Percentiles rank a stretch among this genome's conserved stretches.
Conservation (phyloP, 1,140 invertebrate species). For the Lepidurus couesii region DNA sequence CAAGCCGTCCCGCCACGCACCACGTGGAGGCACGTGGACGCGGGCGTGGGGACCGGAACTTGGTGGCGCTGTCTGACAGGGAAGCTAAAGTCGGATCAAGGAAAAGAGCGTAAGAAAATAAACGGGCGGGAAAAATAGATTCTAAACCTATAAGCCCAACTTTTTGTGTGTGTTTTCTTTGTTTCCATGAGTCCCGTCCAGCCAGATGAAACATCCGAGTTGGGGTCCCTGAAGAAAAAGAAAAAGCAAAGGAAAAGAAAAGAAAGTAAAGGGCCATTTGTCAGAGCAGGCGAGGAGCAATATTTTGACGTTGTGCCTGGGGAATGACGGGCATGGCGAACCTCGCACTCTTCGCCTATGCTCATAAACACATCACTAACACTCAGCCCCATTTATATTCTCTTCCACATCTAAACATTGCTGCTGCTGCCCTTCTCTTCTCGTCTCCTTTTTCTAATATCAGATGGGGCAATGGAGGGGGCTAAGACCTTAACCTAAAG, state of each 20-base stretch:
- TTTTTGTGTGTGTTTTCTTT: no score
- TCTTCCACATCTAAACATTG: neutral
- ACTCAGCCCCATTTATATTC: slow-evolving; percentile 15
- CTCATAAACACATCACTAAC: slow-evolving; percentile 22
- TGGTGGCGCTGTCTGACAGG: no score
- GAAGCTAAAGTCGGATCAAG: no score
- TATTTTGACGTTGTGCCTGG: slow-evolving; percentile 11
- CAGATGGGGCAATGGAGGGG: no score
- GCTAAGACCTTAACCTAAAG: no score
- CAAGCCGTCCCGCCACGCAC: no score
- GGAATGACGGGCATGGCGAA: slow-evolving; percentile 20
- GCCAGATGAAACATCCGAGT: neutral
- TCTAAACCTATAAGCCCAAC: no score
- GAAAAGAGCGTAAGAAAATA: no score
- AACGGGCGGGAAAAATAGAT: no score
- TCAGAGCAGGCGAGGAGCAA: neutral
- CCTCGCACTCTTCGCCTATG: slow-evolving; percentile 10
- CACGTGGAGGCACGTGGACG: no score
- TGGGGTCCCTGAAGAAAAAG: neutral
- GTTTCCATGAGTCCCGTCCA: neutral
- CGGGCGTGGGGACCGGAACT: no score
- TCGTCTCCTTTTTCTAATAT: neutral
- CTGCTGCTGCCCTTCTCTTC: neutral
- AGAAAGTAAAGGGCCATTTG: neutral
- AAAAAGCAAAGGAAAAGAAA: neutral